Base-by-base conservation (phyloP, 2,888 invertebrate species). In the Euzophera pinguis region DNA sequence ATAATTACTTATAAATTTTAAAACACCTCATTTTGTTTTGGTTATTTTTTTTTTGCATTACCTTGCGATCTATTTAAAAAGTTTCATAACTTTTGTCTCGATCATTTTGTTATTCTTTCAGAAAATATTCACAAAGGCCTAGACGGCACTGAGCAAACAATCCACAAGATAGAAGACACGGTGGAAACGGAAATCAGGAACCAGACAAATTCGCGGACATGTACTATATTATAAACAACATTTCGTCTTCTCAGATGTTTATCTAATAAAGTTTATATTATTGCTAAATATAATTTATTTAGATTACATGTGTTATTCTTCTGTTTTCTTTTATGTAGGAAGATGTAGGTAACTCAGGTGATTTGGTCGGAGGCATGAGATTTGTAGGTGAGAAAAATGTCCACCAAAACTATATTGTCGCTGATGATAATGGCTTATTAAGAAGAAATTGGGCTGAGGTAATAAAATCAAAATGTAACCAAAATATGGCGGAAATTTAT, bases 191-290 rank as follows among this genome's bases (percentile, higher is more conserved):
- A 89, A 64, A 82, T 90, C 61, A 71, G 83, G 43, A 88, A 91
- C 65, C 90, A 90, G 58, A 90, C 89, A 1, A 91, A 82, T 67
- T 91, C 90, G 34, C 71, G 84, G 63, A 80, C 90, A 3, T 91
- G 90, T 85, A 83, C 79, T 37, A 82, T 91, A 76, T 73, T 90
- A 73, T 90, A 85, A 84, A 61, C 55, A 63, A 53, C 62, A 61
- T 73, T 74, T 67, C 56, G 73, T 78, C 78, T 71, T 74, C 67
- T 74, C 57, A 59, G 65, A 68, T 70, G 68, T 78, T 72, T 73
- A 59, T 58, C 45, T 10, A 72, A 72, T 75, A 78, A 81, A 78
- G 67, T 77, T 82, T 79, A 71, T 82, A 80, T 76, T 74, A 78
- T 73, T 75, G 68, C 64, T 67, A 56, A 59, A 59, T 35, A 48